Base-by-base conservation (phyloP, 2,113 vertebrate species). In the Semnornis frantzii region DNA sequence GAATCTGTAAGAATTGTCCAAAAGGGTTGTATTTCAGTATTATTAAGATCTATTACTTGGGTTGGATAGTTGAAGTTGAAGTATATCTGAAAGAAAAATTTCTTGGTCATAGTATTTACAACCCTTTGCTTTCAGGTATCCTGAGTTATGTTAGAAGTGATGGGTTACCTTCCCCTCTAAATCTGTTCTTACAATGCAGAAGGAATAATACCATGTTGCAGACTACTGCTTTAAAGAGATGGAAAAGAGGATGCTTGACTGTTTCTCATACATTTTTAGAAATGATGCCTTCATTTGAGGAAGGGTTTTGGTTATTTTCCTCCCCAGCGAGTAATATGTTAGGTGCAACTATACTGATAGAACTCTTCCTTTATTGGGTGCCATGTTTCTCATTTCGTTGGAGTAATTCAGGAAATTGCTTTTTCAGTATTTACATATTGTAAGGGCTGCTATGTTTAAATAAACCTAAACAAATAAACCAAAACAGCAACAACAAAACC, bases 11-110 rank as follows among this genome's bases (percentile, higher is more conserved):
- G 34, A 72, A 50, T 14, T 62, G 50, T 57, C 54, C 66, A 48
- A 85, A 5, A 0, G 8, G 60, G 24, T 87, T 68, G 3, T 15
- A 17, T 68, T 70, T 46, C 4, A 3, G 0, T 62, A 8, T 58
- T 92, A 18, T 12, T 37, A 23, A 54, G 34, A 52, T 23, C 58
- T 46, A 1, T 70, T 46, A n/a, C 63, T 81, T 30, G 48, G 34
- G 5, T 50, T 87, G 77, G 66, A 31, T 28, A 76, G 23, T 10
- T 73, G n/a, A 54, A 28, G 42, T 21, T 85, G 66, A 80, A 63
- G 31, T 59, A 0, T 9, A 20, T 55, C 76, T 69, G 42, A 50
- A 85, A 1, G 33, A 57, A 25, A 70, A 70, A 57, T 80, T 74
- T 73, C 1, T 71, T 50, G 82, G 2, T 33, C 6, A 12, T 69